phyloP scores from a whole-genome alignment of 2,113 vertebrate genomes.

The Gambusia holbrooki region DNA sequence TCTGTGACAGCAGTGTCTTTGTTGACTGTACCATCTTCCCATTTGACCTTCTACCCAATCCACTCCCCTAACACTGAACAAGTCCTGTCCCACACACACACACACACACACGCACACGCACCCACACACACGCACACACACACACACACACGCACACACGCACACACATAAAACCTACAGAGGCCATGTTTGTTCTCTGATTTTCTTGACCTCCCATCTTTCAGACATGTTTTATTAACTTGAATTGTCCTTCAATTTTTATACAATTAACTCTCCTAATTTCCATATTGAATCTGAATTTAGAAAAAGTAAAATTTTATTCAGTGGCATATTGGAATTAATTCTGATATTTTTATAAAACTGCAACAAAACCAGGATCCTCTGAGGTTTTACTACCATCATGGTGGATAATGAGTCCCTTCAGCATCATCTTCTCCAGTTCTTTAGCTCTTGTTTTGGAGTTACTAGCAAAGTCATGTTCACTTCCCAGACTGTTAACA shows the following conservation, averaged over 20 bases:
- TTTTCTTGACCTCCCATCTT: background rate
- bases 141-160: too few relatives aligned
- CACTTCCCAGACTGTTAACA: too few relatives aligned
- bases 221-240: background rate
- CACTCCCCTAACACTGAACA: conserved; percentile 4
- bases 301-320: background rate
- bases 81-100: conserved; percentile 10
- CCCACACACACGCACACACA: too few relatives aligned
- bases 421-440: background rate
- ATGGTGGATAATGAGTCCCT: background rate
- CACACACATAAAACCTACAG: background rate
- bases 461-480: background rate
- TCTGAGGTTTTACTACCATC: too few relatives aligned
- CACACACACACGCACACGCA: conserved; percentile 11
- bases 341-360: background rate
- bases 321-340: background rate
- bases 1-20: conserved; percentile 52
- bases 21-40: conserved; percentile 48
- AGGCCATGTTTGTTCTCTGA: background rate
- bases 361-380: background rate
- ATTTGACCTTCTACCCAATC: conserved; percentile 25
- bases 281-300: background rate
- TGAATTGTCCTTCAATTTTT: background rate
- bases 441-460: background rate
- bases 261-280: background rate